These are phyloP conservation scores for Arvicanthis niloticus DNA, from an alignment of 2,113 vertebrate genomes.

Conservation along the genomic window DNA sequence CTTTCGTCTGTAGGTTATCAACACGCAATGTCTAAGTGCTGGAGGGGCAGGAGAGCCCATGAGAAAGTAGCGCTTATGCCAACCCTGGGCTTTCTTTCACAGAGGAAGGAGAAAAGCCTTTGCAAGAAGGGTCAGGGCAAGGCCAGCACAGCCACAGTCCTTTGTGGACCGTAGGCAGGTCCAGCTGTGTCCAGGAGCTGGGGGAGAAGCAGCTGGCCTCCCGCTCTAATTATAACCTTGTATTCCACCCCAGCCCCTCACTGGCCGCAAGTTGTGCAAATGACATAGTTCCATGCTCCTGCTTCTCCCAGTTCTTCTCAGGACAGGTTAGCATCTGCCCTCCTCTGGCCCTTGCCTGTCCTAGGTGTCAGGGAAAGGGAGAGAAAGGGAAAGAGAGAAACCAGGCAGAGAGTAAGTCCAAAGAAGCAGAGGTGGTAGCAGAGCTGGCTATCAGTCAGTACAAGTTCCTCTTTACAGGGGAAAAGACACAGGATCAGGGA, in stretches of 20 bases:
- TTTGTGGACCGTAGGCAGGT: not conserved
- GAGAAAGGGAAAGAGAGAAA: too few species aligned
- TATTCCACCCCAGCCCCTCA: constrained; percentile 55
- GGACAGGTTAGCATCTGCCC: constrained; percentile 54
- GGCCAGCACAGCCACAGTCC: not conserved
- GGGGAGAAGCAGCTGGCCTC: not conserved
- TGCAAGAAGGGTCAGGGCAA: constrained; percentile 42
- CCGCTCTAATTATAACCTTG: constrained; percentile 56
- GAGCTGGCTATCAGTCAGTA: not conserved
- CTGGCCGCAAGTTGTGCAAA: constrained; percentile 67
- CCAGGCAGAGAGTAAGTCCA: not conserved
- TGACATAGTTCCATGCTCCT: constrained; percentile 22
- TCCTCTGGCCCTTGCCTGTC: not conserved
- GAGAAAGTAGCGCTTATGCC: not conserved
- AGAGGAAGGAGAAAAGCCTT: constrained; percentile 52
- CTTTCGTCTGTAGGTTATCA: constrained; percentile 81
- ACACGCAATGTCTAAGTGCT: constrained; percentile 68
- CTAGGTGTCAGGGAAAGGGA: not conserved
- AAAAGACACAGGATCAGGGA: not conserved
- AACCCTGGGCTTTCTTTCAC: not conserved
- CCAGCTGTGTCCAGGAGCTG: not conserved
- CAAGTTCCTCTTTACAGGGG: not conserved
- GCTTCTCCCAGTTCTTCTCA: constrained; percentile 72
- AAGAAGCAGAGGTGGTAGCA: not conserved
- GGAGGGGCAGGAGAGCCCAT: constrained; percentile 32